Evolutionary conservation across 2,888 invertebrate genomes (phyloP), one percentile per base, ranked within the genome.

Genomic region (Copidosoma aretas): DNA sequence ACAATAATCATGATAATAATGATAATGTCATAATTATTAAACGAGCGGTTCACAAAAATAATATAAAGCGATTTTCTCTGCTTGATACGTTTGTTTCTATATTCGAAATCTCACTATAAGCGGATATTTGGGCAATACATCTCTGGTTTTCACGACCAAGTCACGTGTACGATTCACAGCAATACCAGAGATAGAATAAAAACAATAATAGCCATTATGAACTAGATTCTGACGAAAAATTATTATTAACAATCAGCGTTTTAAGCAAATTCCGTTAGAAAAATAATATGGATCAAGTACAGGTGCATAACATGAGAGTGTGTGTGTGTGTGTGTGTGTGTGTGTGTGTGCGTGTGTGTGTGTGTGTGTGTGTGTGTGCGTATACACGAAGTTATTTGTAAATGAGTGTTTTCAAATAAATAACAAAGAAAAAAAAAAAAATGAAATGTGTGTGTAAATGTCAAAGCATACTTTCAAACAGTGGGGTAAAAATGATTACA

Each of bases 211-310:
- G 54, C 25, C 12, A 64, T 52, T 66, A 67, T 58, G 67, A 70
- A 56, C 57, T 63, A 66, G 43, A 32, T 24, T 64, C 39, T 32
- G 17, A 21, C 43, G 14, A 64, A 56, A 51, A 49, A 59, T n/a
- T 59, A 70, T 63, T 59, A 67, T 64, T 60, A 24, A 61, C 58
- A 64, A 53, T 14, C 53, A 53, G 24, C 17, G n/a, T 49, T 59
- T 39, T 49, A 71, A 71, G 60, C 68, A 65, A 65, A 65, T 49
- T 64, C 43, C 46, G 58, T 67, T 71, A 71, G 56, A 71, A 71
- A 70, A 71, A 71, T 68, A 68, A 71, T 68, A 57, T 54, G 52
- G 60, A 32, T 71, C 71, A 71, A 68, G 71, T 71, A 71, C 71
- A 68, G 66, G 63, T 57, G 68, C 66, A 52, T 46, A 12, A 46